Base-by-base conservation (phyloP, 2,113 vertebrate genomes). In the Geococcyx californianus region DNA sequence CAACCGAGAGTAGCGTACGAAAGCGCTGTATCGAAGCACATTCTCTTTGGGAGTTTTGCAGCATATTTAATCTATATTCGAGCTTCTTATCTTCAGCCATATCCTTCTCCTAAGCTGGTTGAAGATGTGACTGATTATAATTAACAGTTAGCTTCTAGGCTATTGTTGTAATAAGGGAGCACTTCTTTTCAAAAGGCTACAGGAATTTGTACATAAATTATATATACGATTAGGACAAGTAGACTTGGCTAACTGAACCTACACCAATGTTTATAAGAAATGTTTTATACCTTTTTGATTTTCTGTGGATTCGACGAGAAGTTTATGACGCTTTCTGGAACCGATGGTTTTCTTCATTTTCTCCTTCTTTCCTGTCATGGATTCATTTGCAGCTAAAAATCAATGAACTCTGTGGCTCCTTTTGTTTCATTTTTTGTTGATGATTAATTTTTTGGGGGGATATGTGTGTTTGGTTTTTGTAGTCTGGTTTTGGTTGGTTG, bases 281-380 rank as follows among this genome's bases (percentile, higher is more conserved):
- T 31, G 12, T 21, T 47, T 87, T 69, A 23, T 11, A 45, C 6
- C 7, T 64, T 42, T 55, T 63, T 72, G 59, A 2, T 1, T 21
- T 58, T 49, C 17, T 55, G 28, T 36, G 16, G 7, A 9, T 51
- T 52, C 0, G 0, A 11, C 31, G 62, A 34, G 16, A 17, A 10
- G 10, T 62, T 90, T 25, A 20, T 6, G n/a, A 38, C 26, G 8
- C 13, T 79, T 70, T 45, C 15, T 70, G 17, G 23, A 93, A 51
- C 52, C 47, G 91, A 10, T 44, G 13, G 5, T 26, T 62, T 34
- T 28, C 13, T 1, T 44, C 51, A 51, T 54, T 49, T 40, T 9
- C 11, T 51, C 6, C 8, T 5, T 29, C 8, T 69, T 74, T 55
- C 36, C 19, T 64, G 60, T 3, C 19, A 34, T 44, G 18, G 19